Percentiles rank a stretch among this genome's conserved stretches.
phyloP scores from a whole-genome alignment of 1,140 invertebrate species.

The Pomacea maculata region DNA sequence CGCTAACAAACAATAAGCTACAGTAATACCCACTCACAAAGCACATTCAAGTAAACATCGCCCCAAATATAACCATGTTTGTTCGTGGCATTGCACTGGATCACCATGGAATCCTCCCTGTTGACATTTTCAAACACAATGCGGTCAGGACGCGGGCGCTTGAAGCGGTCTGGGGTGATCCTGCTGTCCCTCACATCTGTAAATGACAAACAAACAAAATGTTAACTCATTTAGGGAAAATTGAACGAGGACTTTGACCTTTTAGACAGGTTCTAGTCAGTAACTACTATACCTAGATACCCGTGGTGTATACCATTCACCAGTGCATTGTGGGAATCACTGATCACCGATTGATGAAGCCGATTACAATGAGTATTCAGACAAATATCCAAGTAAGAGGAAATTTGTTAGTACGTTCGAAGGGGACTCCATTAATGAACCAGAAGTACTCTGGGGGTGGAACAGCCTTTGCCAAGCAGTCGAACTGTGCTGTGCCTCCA shows the following conservation, averaged over 20 bases:
- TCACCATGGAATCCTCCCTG: conserved; percentile 94
- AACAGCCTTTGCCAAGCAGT: conserved; percentile 86
- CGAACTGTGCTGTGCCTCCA: conserved; percentile 87
- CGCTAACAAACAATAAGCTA: no score
- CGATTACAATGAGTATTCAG: no score
- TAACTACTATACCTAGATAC: no score
- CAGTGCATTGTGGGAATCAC: no score
- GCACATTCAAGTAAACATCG: conserved; percentile 97
- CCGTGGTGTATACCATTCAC: no score
- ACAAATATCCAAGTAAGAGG: no score
- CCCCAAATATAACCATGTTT: conserved; percentile 97
- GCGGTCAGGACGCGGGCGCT: conserved; percentile 71
- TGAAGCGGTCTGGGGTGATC: conserved; percentile 79
- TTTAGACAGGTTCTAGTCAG: no score
- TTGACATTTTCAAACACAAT: conserved; percentile 85
- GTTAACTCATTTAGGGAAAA: neutral
- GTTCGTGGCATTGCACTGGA: conserved; percentile 98
- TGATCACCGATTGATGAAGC: no score
- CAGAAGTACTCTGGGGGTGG: conserved; percentile 91
- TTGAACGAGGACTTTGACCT: no score
- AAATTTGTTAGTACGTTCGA: conserved; percentile 67
- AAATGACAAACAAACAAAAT: neutral
- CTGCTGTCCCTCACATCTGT: conserved; percentile 48
- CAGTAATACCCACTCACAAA: conserved; percentile 70
- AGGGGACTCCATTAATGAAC: conserved; percentile 95